Percentiles rank a stretch among this genome's conserved stretches.
Conservation (phyloP, 2,888 invertebrate genomes). For the Tipula helvola region DNA sequence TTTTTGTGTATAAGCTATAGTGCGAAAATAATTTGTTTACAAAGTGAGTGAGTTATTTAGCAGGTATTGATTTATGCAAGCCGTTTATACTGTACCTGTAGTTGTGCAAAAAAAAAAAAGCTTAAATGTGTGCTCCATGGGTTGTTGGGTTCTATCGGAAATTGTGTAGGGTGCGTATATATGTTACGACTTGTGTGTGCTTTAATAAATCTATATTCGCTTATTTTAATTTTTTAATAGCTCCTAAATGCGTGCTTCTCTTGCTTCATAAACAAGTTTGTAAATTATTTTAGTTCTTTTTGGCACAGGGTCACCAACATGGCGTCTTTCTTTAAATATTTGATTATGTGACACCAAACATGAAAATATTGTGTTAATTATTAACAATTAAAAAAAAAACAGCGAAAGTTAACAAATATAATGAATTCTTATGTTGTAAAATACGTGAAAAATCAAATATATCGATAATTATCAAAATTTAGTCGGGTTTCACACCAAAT, state of each 20-base stretch:
- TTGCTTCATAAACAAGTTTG: too few species aligned
- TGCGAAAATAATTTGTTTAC: not conserved
- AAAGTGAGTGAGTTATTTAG: not conserved
- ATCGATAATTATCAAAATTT: too few species aligned
- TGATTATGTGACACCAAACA: too few species aligned
- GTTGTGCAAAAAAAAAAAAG: not conserved
- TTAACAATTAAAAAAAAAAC: too few species aligned
- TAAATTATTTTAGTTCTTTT: too few species aligned
- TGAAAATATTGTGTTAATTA: too few species aligned
- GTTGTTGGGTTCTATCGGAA: not conserved
- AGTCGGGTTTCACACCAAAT: too few species aligned
- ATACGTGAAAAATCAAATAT: too few species aligned
- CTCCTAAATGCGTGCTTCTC: not conserved
- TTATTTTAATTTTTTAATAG: not conserved
- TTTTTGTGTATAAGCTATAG: not conserved
- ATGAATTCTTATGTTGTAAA: too few species aligned
- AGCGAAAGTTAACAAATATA: too few species aligned
- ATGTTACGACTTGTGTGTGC: not conserved
- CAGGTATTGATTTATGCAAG: not conserved
- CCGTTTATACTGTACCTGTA: not conserved
- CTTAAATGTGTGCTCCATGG: not conserved
- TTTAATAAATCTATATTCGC: not conserved
- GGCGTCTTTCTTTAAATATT: too few species aligned
- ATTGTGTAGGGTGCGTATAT: not conserved
- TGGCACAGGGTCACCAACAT: too few species aligned